These are phyloP conservation scores for Oceanites oceanicus DNA, from an alignment of 2,113 vertebrate genomes.

Conservation along the genomic window DNA sequence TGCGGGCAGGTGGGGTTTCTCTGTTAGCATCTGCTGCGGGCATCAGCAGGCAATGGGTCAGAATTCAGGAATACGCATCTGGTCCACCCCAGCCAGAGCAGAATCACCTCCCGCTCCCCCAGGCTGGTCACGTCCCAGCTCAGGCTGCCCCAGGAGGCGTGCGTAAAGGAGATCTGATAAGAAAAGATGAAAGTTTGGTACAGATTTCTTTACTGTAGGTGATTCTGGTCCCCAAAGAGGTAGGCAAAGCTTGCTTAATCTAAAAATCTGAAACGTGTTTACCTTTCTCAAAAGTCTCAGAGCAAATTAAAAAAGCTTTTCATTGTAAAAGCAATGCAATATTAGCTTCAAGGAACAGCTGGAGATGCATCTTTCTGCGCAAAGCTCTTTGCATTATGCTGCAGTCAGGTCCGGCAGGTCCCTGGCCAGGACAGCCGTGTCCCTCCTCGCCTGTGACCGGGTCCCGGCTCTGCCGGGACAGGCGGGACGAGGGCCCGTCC, in stretches of 20 bases:
- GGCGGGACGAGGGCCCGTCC: not conserved
- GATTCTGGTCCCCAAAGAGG: not conserved
- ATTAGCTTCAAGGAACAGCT: not conserved
- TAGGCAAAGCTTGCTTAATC: not conserved
- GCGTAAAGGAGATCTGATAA: fast-evolving
- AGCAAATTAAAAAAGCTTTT: not conserved
- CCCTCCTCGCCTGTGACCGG: fast-evolving
- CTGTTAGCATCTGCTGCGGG: not conserved
- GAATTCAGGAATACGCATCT: fast-evolving
- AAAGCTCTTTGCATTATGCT: fast-evolving
- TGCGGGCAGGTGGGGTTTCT: not conserved
- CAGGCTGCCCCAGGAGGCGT: no score
- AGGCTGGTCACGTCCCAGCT: not conserved
- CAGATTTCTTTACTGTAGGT: not conserved
- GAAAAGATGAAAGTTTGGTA: not conserved
- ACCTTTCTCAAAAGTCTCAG: not conserved
- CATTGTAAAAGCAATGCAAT: fast-evolving
- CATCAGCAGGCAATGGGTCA: not conserved
- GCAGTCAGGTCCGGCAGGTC: not conserved
- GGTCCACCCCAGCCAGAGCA: not conserved
- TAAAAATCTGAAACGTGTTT: not conserved
- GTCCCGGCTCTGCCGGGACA: not conserved
- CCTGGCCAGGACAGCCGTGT: not conserved
- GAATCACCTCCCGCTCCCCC: not conserved
- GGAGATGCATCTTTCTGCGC: fast-evolving